phyloP scores from a whole-genome alignment of 2,113 vertebrate genomes.

The Notechis scutatus region DNA sequence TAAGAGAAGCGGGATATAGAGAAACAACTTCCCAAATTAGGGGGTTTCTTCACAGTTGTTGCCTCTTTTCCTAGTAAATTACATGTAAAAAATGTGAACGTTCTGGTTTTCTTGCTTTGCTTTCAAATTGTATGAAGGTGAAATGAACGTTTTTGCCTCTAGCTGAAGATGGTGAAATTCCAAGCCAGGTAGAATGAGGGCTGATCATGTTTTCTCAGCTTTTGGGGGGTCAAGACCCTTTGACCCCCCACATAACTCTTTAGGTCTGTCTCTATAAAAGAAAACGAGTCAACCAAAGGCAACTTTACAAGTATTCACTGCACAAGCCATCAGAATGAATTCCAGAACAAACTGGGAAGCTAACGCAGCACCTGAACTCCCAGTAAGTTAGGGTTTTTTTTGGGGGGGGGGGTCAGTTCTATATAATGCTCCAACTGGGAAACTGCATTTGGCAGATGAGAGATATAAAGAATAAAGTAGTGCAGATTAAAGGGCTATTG shows the following conservation, averaged over 20 bases:
- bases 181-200: background rate
- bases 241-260: background rate
- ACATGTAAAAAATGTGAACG: background rate
- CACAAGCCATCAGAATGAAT: background rate
- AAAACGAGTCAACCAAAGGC: background rate
- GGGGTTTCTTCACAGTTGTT: background rate
- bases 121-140: background rate
- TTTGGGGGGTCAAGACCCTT: background rate
- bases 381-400: background rate
- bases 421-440: background rate
- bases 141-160: background rate
- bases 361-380: background rate
- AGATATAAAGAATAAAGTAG: background rate
- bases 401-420: too few species aligned
- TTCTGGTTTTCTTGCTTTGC: slow-evolving; percentile 2
- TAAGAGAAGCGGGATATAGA: background rate
- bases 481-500: background rate
- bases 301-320: background rate
- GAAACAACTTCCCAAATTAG: background rate
- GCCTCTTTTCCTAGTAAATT: too few species aligned
- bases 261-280: background rate
- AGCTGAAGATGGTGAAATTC: background rate
- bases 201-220: background rate
- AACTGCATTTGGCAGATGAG: background rate
- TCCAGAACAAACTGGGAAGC: background rate